Evolutionary conservation across 1,140 invertebrate species (phyloP).

Genomic region (Acromyrmex heyeri): DNA sequence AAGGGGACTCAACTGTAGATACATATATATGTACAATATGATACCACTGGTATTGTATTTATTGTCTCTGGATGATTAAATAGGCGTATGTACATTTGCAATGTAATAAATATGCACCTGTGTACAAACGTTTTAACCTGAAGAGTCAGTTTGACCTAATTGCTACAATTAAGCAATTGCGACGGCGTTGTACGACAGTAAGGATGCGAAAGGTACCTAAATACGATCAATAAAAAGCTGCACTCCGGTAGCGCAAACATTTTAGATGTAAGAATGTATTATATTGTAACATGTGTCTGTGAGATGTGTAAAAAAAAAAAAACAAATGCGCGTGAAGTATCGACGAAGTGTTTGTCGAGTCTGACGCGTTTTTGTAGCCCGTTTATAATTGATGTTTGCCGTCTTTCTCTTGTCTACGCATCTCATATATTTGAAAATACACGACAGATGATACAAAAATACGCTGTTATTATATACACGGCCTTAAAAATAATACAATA

Average conservation of each 20-base stretch:
- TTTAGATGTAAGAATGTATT: constrained; percentile 52
- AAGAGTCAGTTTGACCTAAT: constrained; percentile 43
- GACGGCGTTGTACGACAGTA: not conserved
- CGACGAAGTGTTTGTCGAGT: constrained; percentile 23
- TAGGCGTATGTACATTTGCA: constrained; percentile 79
- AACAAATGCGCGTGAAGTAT: constrained; percentile 23
- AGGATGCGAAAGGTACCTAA: constrained; percentile 1
- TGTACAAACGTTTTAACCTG: constrained; percentile 72
- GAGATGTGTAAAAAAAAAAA: constrained; percentile 35
- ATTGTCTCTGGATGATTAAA: constrained; percentile 78
- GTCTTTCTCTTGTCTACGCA: constrained; percentile 50
- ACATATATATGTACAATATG: constrained; percentile 32
- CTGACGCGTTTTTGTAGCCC: constrained; percentile 48
- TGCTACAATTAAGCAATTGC: not conserved
- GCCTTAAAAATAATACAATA: not conserved
- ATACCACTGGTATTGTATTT: constrained; percentile 72
- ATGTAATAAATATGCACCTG: constrained; percentile 76
- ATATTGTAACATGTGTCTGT: constrained; percentile 52
- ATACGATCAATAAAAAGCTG: constrained; percentile 26
- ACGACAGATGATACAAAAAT: constrained; percentile 52
- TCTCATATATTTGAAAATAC: constrained; percentile 53
- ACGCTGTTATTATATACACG: constrained; percentile 10
- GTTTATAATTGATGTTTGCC: constrained; percentile 50
- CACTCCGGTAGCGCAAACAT: constrained; percentile 37
- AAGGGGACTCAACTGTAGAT: constrained; percentile 21